Base-by-base conservation (phyloP, 2,113 vertebrate species). In the Phalacrocorax brasilianus region DNA sequence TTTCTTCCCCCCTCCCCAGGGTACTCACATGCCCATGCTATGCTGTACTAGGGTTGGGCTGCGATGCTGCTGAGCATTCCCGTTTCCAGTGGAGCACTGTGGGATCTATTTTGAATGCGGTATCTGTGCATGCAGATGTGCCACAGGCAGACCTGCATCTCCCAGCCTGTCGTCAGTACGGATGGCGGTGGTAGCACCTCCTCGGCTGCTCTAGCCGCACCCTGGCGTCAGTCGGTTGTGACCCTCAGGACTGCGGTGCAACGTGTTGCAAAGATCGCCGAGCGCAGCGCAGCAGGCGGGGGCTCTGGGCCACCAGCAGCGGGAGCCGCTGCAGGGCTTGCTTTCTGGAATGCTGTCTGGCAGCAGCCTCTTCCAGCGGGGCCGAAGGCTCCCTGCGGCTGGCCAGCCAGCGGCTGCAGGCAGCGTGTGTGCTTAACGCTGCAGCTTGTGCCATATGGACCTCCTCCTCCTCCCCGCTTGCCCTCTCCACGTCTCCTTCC, bases 401-500 rank as follows among this genome's bases (percentile, higher is more conserved):
- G 81, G 65, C 72, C 74, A 67, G 83, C 58, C 82, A 65, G 78
- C 0, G 68, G 78, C 91, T 68, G 91, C 79, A 47, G 90, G 80
- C 92, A 66, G 85, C 15, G 0, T 47, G 75, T 47, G 82, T 75
- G 76, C 88, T 91, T 62, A 73, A 14, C 4, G 28, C 91, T 75
- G 94, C 80, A 79, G 86, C 63, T 75, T 81, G 86, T 94, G 78
- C 94, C 92, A 76, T 89, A 94, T 95, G 96, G 92, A 93, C 94
- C 91, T 95, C 94, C 96, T 97, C 96, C 97, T 97, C 96, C 96
- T 97, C 87, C 68, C 92, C 18, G 73, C 95, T 97, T 96, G 97
- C 66, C 97, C 97, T 97, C 94, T 91, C 95, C 3, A 2, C 35
- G 52, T 96, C 80, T 93, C 88, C 76, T 86, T 95, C 71, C 58